Evolutionary conservation across 2,888 invertebrate species (phyloP).

Genomic region (Gortyna flavago): DNA sequence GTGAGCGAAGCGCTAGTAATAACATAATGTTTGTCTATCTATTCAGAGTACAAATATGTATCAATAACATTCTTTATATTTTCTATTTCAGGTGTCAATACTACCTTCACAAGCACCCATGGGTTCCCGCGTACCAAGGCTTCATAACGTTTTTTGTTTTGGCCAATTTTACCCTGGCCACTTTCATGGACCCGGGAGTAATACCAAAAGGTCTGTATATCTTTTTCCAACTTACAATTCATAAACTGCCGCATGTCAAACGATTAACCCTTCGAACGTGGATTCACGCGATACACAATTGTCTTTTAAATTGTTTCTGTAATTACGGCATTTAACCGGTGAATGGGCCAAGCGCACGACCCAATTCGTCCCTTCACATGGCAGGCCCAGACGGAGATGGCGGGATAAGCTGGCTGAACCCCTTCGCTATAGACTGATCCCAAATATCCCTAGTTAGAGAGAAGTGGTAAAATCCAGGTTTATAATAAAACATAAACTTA

Average conservation of each 20-base stretch:
- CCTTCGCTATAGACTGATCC: not conserved
- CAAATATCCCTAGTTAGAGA: not conserved
- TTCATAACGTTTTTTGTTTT: constrained; percentile 99
- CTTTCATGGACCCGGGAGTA: constrained; percentile 99
- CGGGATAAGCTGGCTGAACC: not conserved
- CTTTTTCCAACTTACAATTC: not conserved
- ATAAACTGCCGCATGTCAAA: not conserved
- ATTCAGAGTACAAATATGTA: not conserved
- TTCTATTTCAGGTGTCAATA: constrained; percentile 94
- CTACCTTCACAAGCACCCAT: constrained; percentile 95
- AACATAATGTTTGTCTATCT: not conserved
- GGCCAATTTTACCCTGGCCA: constrained; percentile 99
- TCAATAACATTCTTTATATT: not conserved
- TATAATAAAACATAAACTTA: not conserved
- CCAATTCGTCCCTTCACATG: not conserved
- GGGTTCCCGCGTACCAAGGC: constrained; percentile 98
- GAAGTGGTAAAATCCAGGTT: not conserved
- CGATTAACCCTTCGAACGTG: not conserved
- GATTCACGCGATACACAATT: no score
- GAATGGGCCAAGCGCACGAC: not conserved
- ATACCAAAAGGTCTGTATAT: constrained; percentile 97
- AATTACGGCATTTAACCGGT: not conserved
- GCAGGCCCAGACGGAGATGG: not conserved
- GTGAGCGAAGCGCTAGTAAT: not conserved
- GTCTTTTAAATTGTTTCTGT: not conserved